A percentile compares a stretch with the other conserved stretches of the same genome.
Evolutionary conservation across 2,113 vertebrate species (phyloP).

Genomic region (Galemys pyrenaicus): DNA sequence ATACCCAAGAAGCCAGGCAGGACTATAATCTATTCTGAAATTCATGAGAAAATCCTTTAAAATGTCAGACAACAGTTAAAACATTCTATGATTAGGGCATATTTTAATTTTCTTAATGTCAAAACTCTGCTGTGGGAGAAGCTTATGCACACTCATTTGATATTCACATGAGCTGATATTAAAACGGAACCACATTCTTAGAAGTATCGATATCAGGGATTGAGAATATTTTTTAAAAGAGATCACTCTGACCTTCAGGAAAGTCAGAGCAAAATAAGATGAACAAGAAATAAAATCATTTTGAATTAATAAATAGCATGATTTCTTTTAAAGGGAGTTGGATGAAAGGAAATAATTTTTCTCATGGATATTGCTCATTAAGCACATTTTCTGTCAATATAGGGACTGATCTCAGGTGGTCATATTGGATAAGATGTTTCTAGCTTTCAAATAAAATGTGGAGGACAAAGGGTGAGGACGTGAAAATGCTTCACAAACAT

Average conservation of each 20-base stretch:
- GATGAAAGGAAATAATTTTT: background rate
- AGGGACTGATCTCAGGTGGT: background rate
- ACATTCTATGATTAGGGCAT: slow-evolving; percentile 76
- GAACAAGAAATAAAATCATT: slow-evolving; percentile 40
- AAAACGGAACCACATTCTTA: slow-evolving; percentile 64
- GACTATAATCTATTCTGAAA: slow-evolving; percentile 75
- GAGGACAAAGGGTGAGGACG: rapidly evolving
- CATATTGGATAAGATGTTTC: background rate
- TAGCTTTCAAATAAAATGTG: background rate
- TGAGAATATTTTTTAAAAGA: slow-evolving; percentile 34
- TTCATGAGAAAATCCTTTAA: slow-evolving; percentile 77
- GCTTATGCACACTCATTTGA: slow-evolving; percentile 71
- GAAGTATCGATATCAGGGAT: slow-evolving; percentile 63
- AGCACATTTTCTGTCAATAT: background rate
- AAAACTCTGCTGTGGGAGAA: slow-evolving; percentile 74
- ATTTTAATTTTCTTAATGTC: slow-evolving; percentile 83
- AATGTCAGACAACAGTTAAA: slow-evolving; percentile 82
- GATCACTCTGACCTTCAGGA: slow-evolving; percentile 52
- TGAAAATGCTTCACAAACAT: background rate
- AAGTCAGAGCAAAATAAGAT: background rate
- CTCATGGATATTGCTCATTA: background rate
- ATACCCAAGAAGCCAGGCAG: slow-evolving; percentile 63
- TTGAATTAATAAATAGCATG: slow-evolving; percentile 28
- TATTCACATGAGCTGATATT: slow-evolving; percentile 73
- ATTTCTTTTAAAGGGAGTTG: background rate